Conservation (phyloP, 2,797 vertebrate species). For the Aphelocoma californica region DNA sequence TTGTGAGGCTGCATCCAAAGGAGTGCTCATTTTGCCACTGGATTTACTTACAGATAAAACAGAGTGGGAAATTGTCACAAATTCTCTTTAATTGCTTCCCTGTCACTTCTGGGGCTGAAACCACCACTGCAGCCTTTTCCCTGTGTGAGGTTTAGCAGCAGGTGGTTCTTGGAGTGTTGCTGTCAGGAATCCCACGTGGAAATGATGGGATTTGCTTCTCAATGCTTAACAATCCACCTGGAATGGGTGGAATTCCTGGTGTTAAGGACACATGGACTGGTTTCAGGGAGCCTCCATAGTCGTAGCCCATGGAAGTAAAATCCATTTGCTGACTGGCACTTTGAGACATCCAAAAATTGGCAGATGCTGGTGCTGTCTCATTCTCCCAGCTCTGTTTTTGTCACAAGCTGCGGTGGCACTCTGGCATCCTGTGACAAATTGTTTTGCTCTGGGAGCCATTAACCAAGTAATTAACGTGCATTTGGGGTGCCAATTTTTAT, state of each 20-base stretch:
- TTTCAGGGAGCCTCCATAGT: background rate
- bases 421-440: background rate
- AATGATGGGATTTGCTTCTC: background rate
- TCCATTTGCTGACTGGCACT: background rate
- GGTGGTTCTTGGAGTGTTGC: background rate
- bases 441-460: background rate
- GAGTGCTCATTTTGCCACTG: background rate
- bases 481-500: background rate
- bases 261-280: accelerated
- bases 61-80: too few species aligned
- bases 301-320: accelerated
- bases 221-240: background rate
- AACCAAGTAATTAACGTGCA: background rate
- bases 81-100: background rate
- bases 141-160: background rate
- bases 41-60: background rate
- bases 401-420: background rate
- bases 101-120: background rate
- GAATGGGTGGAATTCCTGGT: background rate
- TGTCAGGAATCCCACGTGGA: background rate
- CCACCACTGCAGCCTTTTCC: background rate
- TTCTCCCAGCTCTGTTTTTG: background rate
- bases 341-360: background rate
- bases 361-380: background rate
- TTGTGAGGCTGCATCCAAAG: background rate